Base-by-base conservation (phyloP, 2,888 invertebrate genomes). In the Eristalinus sepulchralis region DNA sequence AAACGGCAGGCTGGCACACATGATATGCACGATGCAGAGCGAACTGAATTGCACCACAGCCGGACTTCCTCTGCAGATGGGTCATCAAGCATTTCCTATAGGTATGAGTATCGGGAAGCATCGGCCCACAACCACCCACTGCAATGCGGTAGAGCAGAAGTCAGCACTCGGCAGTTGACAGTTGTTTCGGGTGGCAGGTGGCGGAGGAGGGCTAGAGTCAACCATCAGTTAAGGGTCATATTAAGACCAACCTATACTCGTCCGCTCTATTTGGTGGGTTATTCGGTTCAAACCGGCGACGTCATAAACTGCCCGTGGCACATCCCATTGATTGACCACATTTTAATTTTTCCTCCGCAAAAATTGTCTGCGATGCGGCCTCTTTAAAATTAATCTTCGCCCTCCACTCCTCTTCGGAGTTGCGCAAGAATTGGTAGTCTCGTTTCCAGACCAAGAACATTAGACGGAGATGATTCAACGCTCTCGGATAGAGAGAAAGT, bases 201-300 rank as follows among this genome's bases (percentile, higher is more conserved):
- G 10, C 13, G n/a, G 17, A 17, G 8, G 17, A 0, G 8, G 8
- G 47, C 6, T 8, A 20, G 27, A 66, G 39, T 36, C 68, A 55
- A 68, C 55, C 75, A 79, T 73, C 73, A 73, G 77, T 82, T 82
- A 70, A 62, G 68, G 77, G 82, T 20, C 64, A 77, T 73, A 85
- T 85, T 82, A 77, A 85, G 82, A 78, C 77, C 70, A 67, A 85
- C 85, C 85, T 77, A 82, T 64, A 77, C 77, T 85, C 85, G 63
- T 72, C 77, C 81, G 77, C 85, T 85, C 85, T 81, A 85, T 82
- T 77, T 85, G 82, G 77, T 78, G 82, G 82, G 68, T 85, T 77
- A 72, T 77, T 84, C 71, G 81, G 81, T 76, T 72, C 67, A 67
- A 68, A 64, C 63, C 75, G 62, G 57, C 71, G 47, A 59, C 71